A percentile compares a stretch with the other conserved stretches of the same genome.
Conservation (phyloP, 2,888 invertebrate species). For the Parthenolecanium corni region DNA sequence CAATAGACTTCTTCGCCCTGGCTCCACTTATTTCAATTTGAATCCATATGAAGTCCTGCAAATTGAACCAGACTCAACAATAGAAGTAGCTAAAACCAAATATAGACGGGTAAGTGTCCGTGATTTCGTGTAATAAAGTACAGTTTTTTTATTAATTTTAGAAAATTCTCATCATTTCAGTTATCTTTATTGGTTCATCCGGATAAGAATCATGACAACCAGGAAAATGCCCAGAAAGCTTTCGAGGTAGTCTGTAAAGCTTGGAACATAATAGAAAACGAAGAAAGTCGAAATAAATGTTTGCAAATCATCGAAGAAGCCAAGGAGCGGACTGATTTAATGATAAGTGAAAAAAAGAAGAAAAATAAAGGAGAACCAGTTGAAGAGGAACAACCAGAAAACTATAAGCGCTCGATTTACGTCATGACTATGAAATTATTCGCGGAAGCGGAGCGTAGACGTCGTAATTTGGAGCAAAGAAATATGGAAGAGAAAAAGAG, state of each 20-base stretch:
- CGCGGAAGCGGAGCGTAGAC: conserved; percentile 91
- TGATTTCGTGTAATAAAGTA: not conserved
- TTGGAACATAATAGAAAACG: conserved; percentile 91
- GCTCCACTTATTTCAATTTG: conserved; percentile 96
- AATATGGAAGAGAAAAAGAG: conserved; percentile 89
- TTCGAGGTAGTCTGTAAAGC: conserved; percentile 89
- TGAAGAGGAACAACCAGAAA: conserved; percentile 75
- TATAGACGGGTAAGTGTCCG: conserved; percentile 58
- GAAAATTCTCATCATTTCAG: conserved; percentile 37
- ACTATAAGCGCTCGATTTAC: conserved; percentile 85
- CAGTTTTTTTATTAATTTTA: not conserved
- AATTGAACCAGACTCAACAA: conserved; percentile 74
- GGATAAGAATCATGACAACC: conserved; percentile 95
- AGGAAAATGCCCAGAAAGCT: conserved; percentile 83
- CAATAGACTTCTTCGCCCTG: conserved; percentile 85
- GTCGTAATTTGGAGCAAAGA: conserved; percentile 70
- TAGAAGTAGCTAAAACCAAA: conserved; percentile 92
- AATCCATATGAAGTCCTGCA: conserved; percentile 91
- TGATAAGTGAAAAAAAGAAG: conserved; percentile 86
- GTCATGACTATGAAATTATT: conserved; percentile 97
- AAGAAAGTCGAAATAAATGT: conserved; percentile 84
- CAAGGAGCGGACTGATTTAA: conserved; percentile 82
- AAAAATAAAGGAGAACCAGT: conserved; percentile 91
- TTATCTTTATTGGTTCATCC: conserved; percentile 97
- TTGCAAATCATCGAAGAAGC: conserved; percentile 96